Percentiles rank a stretch among this genome's conserved stretches.
These are phyloP conservation scores for Hyles vespertilio DNA, from an alignment of 1,140 invertebrate genomes.

Conservation along the genomic window DNA sequence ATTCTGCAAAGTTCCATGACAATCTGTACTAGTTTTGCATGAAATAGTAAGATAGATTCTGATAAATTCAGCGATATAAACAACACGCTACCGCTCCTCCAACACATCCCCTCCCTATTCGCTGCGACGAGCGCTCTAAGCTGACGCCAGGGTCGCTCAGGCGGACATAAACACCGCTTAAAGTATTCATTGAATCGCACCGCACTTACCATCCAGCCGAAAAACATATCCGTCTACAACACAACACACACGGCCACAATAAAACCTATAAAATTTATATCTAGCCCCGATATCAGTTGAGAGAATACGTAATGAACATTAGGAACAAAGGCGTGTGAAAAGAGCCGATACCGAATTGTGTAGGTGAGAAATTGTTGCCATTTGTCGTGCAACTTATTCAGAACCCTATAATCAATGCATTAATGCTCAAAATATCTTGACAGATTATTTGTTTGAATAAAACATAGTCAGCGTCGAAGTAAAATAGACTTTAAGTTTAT, in stretches of 20 bases:
- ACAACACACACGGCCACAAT: conserved; percentile 45
- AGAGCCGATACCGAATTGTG: conserved; percentile 56
- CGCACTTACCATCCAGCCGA: conserved; percentile 12
- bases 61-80: no score
- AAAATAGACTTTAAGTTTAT: conserved; percentile 22
- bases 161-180: conserved; percentile 20
- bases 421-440: conserved; percentile 27
- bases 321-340: conserved; percentile 62
- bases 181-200: conserved; percentile 11
- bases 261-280: conserved; percentile 66
- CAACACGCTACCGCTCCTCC: no score
- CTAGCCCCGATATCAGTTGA: conserved; percentile 56
- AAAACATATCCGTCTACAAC: conserved; percentile 32
- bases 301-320: conserved; percentile 68
- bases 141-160: neutral
- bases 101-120: no score
- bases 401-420: conserved; percentile 22
- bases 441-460: conserved; percentile 21
- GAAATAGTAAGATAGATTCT: no score
- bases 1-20: no score
- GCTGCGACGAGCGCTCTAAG: no score
- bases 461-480: conserved; percentile 17
- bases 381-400: conserved; percentile 19
- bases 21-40: no score
- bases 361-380: conserved; percentile 51